These are phyloP conservation scores for Teinopalpus imperialis DNA, from an alignment of 2,888 invertebrate genomes.

Conservation along the genomic window DNA sequence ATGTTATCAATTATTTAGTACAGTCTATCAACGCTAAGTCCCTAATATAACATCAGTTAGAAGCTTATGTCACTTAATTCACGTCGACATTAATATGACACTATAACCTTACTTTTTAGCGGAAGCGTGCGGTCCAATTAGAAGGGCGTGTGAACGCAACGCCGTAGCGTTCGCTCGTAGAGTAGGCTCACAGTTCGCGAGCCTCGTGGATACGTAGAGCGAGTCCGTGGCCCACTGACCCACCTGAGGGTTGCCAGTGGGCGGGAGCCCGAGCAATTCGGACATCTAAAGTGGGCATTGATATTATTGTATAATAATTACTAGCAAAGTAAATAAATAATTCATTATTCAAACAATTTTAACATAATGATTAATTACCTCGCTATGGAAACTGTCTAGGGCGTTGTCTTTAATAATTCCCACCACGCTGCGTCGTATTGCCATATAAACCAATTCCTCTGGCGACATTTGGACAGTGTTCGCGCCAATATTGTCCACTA, in stretches of 20 bases:
- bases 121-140: constrained; percentile 57
- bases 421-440: constrained; percentile 53
- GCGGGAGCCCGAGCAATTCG: constrained; percentile 41
- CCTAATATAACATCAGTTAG: no score
- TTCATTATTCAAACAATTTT: background rate
- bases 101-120: constrained; percentile 66
- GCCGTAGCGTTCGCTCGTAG: constrained; percentile 49
- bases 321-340: no score
- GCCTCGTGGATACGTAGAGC: constrained; percentile 49
- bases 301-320: background rate
- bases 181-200: constrained; percentile 44
- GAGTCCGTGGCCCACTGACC: constrained; percentile 49
- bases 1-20: no score
- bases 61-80: no score
- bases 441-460: constrained; percentile 60
- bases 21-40: no score
- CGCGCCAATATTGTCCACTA: constrained; percentile 43
- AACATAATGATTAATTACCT: constrained; percentile 40
- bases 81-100: no score
- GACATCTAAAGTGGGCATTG: constrained; percentile 38
- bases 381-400: constrained; percentile 53
- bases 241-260: constrained; percentile 13
- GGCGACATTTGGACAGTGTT: constrained; percentile 40
- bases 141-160: constrained; percentile 43
- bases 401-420: constrained; percentile 57